Conservation (phyloP, 2,888 invertebrate species). For the Cheilosia variabilis region DNA sequence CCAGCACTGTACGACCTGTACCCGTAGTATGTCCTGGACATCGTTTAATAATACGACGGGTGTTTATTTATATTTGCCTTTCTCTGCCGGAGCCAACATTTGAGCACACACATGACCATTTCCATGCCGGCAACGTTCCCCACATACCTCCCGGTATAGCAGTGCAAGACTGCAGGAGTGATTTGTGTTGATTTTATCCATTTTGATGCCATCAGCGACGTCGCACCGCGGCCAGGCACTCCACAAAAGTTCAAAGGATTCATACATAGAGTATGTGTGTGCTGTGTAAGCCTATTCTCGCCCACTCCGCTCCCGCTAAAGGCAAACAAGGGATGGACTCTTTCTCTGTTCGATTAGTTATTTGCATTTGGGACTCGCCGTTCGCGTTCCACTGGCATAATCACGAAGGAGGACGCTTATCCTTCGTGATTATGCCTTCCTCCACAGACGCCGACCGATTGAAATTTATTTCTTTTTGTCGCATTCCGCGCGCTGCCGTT, state of each 20-base stretch:
- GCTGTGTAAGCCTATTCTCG: conserved; percentile 2
- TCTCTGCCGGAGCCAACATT: conserved; percentile 46
- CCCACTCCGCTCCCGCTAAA: conserved; percentile 3
- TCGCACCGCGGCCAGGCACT: conserved; percentile 9
- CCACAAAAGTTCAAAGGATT: conserved; percentile 72
- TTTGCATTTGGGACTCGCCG: conserved; percentile 55
- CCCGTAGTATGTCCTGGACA: conserved; percentile 31
- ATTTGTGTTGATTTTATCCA: conserved; percentile 72
- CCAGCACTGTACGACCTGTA: background rate
- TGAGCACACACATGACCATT: conserved; percentile 65
- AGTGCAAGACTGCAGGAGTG: conserved; percentile 53
- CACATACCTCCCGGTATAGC: background rate
- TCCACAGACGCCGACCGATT: background rate
- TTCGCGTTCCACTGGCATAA: conserved; percentile 18
- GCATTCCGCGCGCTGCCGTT: conserved; percentile 31
- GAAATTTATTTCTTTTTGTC: conserved; percentile 36
- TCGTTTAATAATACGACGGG: conserved; percentile 72
- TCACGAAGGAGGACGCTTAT: too few relatives aligned
- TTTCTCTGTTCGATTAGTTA: conserved; percentile 58
- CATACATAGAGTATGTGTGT: background rate
- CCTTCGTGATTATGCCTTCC: too few relatives aligned
- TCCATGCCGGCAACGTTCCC: conserved; percentile 31
- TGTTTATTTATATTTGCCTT: conserved; percentile 73
- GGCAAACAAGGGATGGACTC: conserved; percentile 63
- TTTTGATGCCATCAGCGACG: conserved; percentile 49